Base-by-base conservation (phyloP, 2,888 invertebrate species). In the Phyllotreta striolata region DNA sequence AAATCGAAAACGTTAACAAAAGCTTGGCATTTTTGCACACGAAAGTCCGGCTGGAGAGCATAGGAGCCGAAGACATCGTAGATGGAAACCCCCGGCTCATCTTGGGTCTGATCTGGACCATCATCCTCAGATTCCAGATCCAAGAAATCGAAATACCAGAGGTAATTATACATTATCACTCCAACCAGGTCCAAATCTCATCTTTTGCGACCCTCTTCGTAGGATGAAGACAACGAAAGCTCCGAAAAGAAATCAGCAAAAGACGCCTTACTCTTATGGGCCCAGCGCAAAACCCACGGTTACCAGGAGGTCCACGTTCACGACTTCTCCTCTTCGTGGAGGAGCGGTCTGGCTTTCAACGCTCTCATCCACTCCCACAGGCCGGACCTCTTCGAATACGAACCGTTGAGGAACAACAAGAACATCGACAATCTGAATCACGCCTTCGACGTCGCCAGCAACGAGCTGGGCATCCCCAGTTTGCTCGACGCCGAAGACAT, bases 191-290 rank as follows among this genome's bases (percentile, higher is more conserved):
- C 41, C 35, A 9, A 56, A 38, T 13, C 9, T 44, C 12, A 44
- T 44, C 7, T 44, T 9, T 44, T 12, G n/a, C n/a, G 37, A 60
- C 6, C 7, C 24, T 67, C 39, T 60, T 71, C 75, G 73, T 34
- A 93, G 93, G 96, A 96, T 79, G 96, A 96, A 84, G 95, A 96
- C 78, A 95, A 95, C 79, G 96, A 94, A 80, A 95, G 95, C 70
- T 95, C 96, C 35, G 98, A 98, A 84, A 97, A 97, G 86, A 96
- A 95, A 83, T 98, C 98, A 1, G 98, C 98, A 72, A 99, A 98
- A 86, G 99, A 99, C 83, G 98, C 98, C 4, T 84, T 99, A 67
- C 86, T 99, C 55, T 86, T 99, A 73, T 99, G 99, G 99, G 98
- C 98, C 79, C 98, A 99, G 84, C 88, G 98, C 59, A 98, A 97